Percentiles rank a stretch among this genome's conserved stretches.
These are phyloP conservation scores for Eremobia ochroleuca DNA, from an alignment of 2,888 invertebrate genomes.

Conservation along the genomic window DNA sequence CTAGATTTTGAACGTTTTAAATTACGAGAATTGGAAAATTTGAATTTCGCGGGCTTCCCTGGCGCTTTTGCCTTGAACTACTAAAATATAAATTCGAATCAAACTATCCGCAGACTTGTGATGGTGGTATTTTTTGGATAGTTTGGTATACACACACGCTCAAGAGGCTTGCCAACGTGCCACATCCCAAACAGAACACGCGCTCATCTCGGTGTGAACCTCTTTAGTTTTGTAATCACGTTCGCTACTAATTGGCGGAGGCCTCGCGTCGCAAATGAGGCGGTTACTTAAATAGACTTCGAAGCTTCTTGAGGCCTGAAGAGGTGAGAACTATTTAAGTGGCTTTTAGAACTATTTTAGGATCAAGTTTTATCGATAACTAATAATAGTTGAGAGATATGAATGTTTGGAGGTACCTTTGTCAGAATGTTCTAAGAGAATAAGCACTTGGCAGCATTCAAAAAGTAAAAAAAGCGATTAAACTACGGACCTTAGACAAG, in stretches of 20 bases:
- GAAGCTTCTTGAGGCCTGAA: slow-evolving; percentile 15
- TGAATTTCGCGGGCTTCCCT: not conserved
- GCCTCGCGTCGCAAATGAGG: slow-evolving; percentile 56
- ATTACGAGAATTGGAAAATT: no score
- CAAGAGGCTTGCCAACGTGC: slow-evolving; percentile 6
- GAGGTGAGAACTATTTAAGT: slow-evolving; percentile 20
- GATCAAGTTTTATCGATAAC: not conserved
- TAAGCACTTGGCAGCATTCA: not conserved
- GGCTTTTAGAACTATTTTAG: slow-evolving; percentile 19
- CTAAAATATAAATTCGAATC: not conserved
- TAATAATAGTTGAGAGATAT: not conserved
- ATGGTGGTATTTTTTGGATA: not conserved
- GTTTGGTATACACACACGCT: not conserved
- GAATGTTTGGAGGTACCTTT: not conserved
- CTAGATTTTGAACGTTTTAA: no score
- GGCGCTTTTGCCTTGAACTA: not conserved
- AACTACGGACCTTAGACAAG: not conserved
- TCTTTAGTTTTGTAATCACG: slow-evolving; percentile 66
- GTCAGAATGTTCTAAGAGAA: not conserved
- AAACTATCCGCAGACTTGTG: not conserved
- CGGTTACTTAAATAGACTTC: slow-evolving; percentile 44
- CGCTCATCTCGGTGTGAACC: slow-evolving; percentile 23
- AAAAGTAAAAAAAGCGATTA: not conserved
- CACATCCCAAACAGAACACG: slow-evolving; percentile 25
- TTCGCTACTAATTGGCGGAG: slow-evolving; percentile 64